phyloP scores from a whole-genome alignment of 1,140 invertebrate genomes.

The Heliconius congener region DNA sequence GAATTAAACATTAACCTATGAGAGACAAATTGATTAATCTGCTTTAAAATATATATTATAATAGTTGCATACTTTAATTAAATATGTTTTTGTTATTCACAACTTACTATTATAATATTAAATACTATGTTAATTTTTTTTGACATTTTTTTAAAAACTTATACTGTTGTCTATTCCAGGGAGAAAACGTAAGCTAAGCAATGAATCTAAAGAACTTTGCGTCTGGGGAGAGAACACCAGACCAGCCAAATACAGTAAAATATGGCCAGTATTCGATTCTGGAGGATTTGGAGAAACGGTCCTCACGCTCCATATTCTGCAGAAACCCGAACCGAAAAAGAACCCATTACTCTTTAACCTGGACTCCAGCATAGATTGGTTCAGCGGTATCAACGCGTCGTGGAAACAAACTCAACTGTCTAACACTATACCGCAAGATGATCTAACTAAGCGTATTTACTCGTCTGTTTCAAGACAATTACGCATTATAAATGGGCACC shows the following conservation, averaged over 20 bases:
- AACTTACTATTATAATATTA: too few relatives aligned
- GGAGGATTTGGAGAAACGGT: constrained; percentile 72
- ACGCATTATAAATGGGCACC: constrained; percentile 71
- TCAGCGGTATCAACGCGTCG: constrained; percentile 59
- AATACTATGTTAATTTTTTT: not conserved
- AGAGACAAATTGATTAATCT: too few relatives aligned
- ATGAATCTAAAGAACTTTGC: constrained; percentile 61
- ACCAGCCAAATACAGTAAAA: constrained; percentile 69
- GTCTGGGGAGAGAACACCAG: constrained; percentile 57
- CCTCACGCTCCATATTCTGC: constrained; percentile 56
- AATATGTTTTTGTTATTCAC: too few relatives aligned
- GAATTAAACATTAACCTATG: too few relatives aligned
- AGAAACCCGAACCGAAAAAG: constrained; percentile 46
- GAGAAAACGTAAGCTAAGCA: constrained; percentile 71
- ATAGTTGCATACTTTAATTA: too few relatives aligned
- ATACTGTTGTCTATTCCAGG: constrained; percentile 52
- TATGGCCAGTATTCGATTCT: constrained; percentile 79
- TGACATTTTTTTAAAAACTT: not conserved
- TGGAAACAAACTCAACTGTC: constrained; percentile 65
- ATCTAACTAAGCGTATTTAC: constrained; percentile 65
- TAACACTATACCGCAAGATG: constrained; percentile 59
- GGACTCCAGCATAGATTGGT: constrained; percentile 49
- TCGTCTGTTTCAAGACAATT: constrained; percentile 75
- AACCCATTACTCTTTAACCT: constrained; percentile 61
- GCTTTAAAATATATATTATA: too few relatives aligned